Evolutionary conservation across 1,140 invertebrate genomes (phyloP).

Genomic region (Caenorhabditis elegans): WBcel235 BX284606.5:3097501-3098000

Average conservation of each 20-base stretch:
- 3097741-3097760: conserved; percentile 43
- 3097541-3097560: background rate
- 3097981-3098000: too few relatives aligned
- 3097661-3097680: conserved; percentile 36
- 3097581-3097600: background rate
- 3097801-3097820: conserved; percentile 43
- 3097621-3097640: conserved; percentile 44
- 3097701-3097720: conserved; percentile 16
- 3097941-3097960: too few relatives aligned
- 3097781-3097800: conserved; percentile 45
- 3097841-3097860: too few relatives aligned
- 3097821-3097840: conserved; percentile 46
- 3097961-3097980: too few relatives aligned
- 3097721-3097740: conserved; percentile 47
- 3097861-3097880: too few relatives aligned
- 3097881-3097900: too few relatives aligned
- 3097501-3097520: background rate
- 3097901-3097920: too few relatives aligned
- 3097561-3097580: background rate
- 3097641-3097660: conserved; percentile 47
- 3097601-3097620: conserved; percentile 3
- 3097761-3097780: conserved; percentile 48
- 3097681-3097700: conserved; percentile 36
- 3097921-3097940: too few relatives aligned
- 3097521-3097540: background rate